phyloP scores from a whole-genome alignment of 2,113 vertebrate species.

The Melanerpes formicivorus region DNA sequence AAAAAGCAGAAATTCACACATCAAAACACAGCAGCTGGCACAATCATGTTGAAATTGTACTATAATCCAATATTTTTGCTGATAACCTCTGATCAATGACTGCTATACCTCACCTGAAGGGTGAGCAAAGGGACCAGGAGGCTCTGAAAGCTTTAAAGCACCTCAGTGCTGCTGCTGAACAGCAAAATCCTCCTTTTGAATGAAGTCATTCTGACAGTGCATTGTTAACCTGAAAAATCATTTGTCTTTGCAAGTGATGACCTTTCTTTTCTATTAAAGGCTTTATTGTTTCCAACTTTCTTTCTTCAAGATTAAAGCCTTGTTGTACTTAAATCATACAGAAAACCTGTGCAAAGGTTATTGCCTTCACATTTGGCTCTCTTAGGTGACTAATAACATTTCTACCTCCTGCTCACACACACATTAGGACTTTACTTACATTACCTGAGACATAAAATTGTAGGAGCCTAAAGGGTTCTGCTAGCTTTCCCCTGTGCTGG shows the following conservation, averaged over 20 bases:
- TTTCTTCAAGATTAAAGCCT: neutral
- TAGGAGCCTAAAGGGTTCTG: neutral
- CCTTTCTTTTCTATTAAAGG: neutral
- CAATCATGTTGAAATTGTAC: neutral
- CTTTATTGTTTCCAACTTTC: neutral
- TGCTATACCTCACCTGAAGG: neutral
- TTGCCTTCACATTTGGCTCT: neutral
- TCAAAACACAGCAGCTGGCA: neutral
- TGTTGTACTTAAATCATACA: rapidly evolving
- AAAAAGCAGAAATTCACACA: neutral
- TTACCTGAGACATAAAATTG: neutral
- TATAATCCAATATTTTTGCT: neutral
- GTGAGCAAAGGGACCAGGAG: neutral
- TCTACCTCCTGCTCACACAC: neutral
- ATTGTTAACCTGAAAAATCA: neutral
- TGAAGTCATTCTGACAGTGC: neutral
- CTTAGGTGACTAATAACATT: neutral
- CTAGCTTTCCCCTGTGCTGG: neutral
- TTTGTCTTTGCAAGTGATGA: neutral
- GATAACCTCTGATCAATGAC: neutral
- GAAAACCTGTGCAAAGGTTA: neutral
- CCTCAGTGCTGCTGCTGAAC: neutral
- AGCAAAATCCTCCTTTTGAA: neutral
- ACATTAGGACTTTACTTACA: rapidly evolving
- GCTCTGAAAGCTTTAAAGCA: neutral